These are phyloP conservation scores for Microctenopoma stevenorrisi DNA, from an alignment of 2,797 vertebrate genomes.

Conservation along the genomic window DNA sequence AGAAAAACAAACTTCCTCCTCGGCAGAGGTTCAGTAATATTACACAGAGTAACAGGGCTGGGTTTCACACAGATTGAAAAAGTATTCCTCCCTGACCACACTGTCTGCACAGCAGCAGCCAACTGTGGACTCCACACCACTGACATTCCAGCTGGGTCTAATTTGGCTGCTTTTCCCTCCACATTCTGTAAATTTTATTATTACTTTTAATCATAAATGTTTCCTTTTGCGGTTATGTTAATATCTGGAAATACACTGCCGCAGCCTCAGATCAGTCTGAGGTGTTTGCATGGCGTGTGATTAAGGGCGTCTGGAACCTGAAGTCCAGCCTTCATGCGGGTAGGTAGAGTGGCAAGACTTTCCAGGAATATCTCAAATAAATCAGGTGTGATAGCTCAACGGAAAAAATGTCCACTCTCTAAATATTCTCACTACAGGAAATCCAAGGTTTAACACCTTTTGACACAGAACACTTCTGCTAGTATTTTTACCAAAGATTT, in stretches of 20 bases:
- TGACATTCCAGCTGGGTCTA: conserved; percentile 72
- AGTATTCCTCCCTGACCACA: conserved; percentile 35
- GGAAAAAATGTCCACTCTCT: conserved; percentile 76
- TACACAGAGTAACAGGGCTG: conserved; percentile 2
- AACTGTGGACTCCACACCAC: conserved; percentile 37
- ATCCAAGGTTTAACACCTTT: conserved; percentile 69
- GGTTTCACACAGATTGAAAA: conserved; percentile 12
- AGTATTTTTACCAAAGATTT: conserved; percentile 27
- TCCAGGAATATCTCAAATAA: conserved; percentile 85
- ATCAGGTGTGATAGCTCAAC: conserved; percentile 81
- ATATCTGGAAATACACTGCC: conserved; percentile 73
- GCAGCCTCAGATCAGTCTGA: conserved; percentile 66
- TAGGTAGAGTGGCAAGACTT: conserved; percentile 69
- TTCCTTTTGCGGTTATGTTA: conserved; percentile 76
- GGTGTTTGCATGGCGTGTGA: conserved; percentile 75
- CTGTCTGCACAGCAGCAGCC: conserved; percentile 45
- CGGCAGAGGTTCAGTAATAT: neutral
- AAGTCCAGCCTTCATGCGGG: conserved; percentile 55
- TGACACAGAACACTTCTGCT: conserved; percentile 52
- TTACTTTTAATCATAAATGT: conserved; percentile 81
- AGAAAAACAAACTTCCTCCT: neutral
- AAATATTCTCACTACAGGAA: conserved; percentile 68
- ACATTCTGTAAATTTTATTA: conserved; percentile 64
- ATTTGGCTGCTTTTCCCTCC: conserved; percentile 54
- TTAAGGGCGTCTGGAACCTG: conserved; percentile 63